Conservation (phyloP, 2,113 vertebrate genomes). For the Lophochroa leadbeateri region DNA sequence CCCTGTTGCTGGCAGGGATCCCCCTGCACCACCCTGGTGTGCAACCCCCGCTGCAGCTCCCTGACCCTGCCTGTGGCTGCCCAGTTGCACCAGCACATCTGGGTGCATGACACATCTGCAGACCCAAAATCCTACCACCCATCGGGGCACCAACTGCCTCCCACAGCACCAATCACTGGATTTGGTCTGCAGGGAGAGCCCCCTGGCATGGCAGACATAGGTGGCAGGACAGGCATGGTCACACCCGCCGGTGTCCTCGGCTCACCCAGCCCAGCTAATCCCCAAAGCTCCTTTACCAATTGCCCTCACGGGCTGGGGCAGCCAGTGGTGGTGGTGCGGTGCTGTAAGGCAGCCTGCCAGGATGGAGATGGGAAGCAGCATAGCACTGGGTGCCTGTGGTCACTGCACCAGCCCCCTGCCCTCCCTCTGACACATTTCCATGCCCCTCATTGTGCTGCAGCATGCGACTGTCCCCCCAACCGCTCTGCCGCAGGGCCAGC, state of each 20-base stretch:
- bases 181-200: neutral
- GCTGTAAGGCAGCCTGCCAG: neutral
- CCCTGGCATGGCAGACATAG: fast-evolving
- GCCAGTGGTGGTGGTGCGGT: fast-evolving
- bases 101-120: fast-evolving
- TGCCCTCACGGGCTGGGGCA: neutral
- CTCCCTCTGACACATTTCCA: neutral
- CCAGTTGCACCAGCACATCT: neutral
- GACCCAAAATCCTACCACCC: neutral
- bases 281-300: conserved; percentile 54
- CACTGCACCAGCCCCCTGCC: fast-evolving
- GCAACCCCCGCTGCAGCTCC: neutral
- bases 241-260: neutral
- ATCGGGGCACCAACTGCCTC: fast-evolving
- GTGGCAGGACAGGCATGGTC: neutral
- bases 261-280: conserved; percentile 33
- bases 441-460: fast-evolving
- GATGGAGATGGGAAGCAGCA: neutral
- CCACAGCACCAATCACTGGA: fast-evolving
- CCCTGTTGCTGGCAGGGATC: too few species aligned
- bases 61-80: fast-evolving
- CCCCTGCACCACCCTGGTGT: fast-evolving
- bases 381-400: fast-evolving
- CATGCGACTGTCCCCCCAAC: fast-evolving
- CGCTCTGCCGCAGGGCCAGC: neutral